Evolutionary conservation across 2,113 vertebrate genomes (phyloP).

Genomic region (Procavia capensis): DNA sequence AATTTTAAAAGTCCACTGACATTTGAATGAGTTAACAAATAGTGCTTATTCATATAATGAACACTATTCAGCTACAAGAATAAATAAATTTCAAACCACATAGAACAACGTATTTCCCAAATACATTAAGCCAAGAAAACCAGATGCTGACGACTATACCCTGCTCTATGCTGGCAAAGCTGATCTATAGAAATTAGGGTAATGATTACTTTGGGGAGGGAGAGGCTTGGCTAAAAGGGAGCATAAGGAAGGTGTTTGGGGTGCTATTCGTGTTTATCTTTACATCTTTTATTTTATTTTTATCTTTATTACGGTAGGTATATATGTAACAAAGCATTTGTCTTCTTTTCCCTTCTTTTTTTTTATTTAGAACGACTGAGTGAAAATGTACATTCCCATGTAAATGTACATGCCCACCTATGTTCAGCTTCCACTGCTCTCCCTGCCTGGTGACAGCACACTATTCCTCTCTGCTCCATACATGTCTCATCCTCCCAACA

Average conservation of each 20-base stretch:
- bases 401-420: no score
- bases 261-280: not conserved
- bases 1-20: not conserved
- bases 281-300: no score
- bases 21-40: not conserved
- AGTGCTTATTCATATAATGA: not conserved
- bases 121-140: not conserved
- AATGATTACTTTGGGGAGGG: not conserved
- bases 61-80: not conserved
- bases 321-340: no score
- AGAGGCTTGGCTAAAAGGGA: not conserved
- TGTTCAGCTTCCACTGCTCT: no score
- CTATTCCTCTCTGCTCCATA: no score
- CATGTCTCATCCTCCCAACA: no score
- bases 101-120: not conserved
- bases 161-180: no score
- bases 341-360: no score
- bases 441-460: no score
- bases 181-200: not conserved
- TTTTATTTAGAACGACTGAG: no score
- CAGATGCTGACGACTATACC: not conserved
- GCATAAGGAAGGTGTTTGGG: not conserved
- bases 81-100: not conserved
- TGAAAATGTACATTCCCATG: no score
- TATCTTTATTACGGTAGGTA: not conserved